These are phyloP conservation scores for Dromococcyx pavoninus DNA, from an alignment of 2,797 vertebrate species.

Conservation along the genomic window DNA sequence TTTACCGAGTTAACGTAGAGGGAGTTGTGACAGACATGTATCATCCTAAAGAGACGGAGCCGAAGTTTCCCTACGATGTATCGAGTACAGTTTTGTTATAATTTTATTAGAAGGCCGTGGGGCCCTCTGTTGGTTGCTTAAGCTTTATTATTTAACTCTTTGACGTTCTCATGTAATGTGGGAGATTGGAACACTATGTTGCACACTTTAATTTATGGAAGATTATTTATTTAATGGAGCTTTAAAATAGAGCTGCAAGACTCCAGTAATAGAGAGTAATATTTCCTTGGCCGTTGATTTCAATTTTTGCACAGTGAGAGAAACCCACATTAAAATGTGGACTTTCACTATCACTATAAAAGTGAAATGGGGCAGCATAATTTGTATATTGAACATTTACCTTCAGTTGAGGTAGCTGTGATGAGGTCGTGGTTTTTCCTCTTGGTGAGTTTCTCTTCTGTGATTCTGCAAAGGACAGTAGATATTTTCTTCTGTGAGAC, in stretches of 20 bases:
- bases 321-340: background rate
- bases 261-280: background rate
- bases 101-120: slow-evolving; percentile 16
- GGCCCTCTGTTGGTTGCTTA: slow-evolving; percentile 40
- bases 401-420: background rate
- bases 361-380: background rate
- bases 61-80: background rate
- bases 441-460: background rate
- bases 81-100: background rate
- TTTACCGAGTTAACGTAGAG: background rate
- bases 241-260: background rate
- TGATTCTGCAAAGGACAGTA: background rate
- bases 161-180: slow-evolving; percentile 27
- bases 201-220: background rate
- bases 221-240: slow-evolving; percentile 4
- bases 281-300: slow-evolving; percentile 8
- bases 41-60: background rate
- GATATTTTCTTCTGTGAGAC: background rate
- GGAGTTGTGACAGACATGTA: background rate
- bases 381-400: background rate
- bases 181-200: background rate
- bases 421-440: background rate
- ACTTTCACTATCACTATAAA: slow-evolving; percentile 11
- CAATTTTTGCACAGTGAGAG: slow-evolving; percentile 54
- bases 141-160: slow-evolving; percentile 39